Conservation (phyloP, 2,888 invertebrate genomes). For the Caenorhabditis virilis region DNA sequence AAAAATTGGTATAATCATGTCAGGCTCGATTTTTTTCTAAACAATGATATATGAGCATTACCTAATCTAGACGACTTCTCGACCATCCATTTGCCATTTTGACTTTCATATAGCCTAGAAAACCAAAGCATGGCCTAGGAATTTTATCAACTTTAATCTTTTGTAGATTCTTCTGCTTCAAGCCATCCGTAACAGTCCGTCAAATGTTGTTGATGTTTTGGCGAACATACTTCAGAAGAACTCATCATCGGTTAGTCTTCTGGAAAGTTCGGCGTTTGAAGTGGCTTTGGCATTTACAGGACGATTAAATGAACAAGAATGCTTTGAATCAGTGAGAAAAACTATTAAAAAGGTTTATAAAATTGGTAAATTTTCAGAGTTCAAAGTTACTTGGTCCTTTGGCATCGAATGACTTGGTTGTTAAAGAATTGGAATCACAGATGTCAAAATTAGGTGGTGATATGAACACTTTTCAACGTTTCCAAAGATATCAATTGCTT, state of each 20-base stretch:
- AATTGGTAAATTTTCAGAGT: too few species aligned
- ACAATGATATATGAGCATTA: too few species aligned
- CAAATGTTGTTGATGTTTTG: conserved; percentile 16
- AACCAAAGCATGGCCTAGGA: too few species aligned
- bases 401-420: conserved; percentile 9
- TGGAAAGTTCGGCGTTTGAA: conserved; percentile 17
- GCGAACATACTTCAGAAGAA: conserved; percentile 1
- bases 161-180: conserved; percentile 23
- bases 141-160: too few species aligned
- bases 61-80: too few species aligned
- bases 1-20: too few species aligned
- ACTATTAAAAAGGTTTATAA: too few species aligned
- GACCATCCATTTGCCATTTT: too few species aligned
- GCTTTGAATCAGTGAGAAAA: conserved; percentile 21
- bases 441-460: too few species aligned
- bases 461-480: too few species aligned
- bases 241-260: background rate
- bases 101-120: too few species aligned
- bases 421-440: conserved; percentile 17
- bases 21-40: too few species aligned
- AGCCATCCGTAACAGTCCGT: conserved; percentile 14
- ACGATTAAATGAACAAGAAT: conserved; percentile 20
- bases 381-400: conserved; percentile 7
- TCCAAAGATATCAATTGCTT: conserved; percentile 5
- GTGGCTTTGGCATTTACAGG: conserved; percentile 39